Base-by-base conservation (phyloP, 2,797 vertebrate species). In the Anguilla marmorata region DNA sequence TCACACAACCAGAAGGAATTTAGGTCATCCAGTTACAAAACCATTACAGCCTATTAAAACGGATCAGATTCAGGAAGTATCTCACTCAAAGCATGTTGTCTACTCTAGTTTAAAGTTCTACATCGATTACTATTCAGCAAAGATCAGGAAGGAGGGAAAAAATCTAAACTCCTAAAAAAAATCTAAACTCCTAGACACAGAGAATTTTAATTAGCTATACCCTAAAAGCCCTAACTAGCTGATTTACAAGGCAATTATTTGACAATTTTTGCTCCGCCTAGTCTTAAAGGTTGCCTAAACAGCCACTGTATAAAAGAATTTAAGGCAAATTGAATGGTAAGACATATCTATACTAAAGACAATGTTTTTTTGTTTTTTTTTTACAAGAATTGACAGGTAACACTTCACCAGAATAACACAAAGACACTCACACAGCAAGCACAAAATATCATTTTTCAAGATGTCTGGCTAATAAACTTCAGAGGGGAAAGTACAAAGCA, bases 401-500 rank as follows among this genome's bases (percentile, higher is more conserved):
- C 92, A 94, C 96, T 95, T 92, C 93, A 93, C 96, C 96, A 96
- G 95, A 91, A 95, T 95, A 93, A 93, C 93, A 94, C 93, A 95
- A 95, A 93, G 94, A 97, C 96, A 97, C 96, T 96, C 97, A 96
- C 96, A 96, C 97, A 94, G 97, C 97, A 98, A 98, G 97, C 96
- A 96, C 94, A 92, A 95, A 94, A 95, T 96, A 96, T 95, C 94
- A 87, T 92, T 90, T 90, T 93, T 92, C 90, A 84, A 80, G 94
- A 94, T 94, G 95, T 95, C 92, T 94, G 93, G 93, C 93, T 91
- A 93, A 94, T 92, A 94, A 96, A 96, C 94, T 92, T 48, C 93
- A 94, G 95, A 33, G n/a, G 19, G 41, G 63, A 86, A 86, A 82
- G 96, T 94, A 95, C 93, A 94, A 93, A 93, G 89, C 83, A 90